Conservation (phyloP, 2,888 invertebrate species). For the Adelognathus sp. region DNA sequence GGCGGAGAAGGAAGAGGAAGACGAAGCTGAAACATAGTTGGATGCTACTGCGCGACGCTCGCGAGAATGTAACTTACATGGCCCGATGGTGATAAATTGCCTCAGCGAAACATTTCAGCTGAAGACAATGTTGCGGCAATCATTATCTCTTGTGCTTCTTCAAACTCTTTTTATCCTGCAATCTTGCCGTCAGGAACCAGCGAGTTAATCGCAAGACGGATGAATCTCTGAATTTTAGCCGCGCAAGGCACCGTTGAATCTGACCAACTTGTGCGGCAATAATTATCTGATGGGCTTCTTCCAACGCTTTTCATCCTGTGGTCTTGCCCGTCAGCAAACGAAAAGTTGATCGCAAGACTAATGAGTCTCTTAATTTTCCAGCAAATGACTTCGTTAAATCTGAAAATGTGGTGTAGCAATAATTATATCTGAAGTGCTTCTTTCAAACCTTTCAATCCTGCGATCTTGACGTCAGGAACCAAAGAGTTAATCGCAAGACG, state of each 20-base stretch:
- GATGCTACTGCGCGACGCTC: neutral
- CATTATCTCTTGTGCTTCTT: too few species aligned
- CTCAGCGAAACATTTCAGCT: too few species aligned
- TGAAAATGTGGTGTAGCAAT: neutral
- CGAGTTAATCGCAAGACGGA: neutral
- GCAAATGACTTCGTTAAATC: neutral
- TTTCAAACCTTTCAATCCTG: neutral
- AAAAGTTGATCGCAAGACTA: too few species aligned
- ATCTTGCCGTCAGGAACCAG: neutral
- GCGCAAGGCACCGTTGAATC: neutral
- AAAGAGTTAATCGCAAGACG: neutral
- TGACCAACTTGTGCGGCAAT: neutral
- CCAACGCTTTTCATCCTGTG: neutral
- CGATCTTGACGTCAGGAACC: neutral
- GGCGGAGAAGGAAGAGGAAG: neutral
- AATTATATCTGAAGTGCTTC: neutral
- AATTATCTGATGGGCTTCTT: neutral
- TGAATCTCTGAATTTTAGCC: neutral
- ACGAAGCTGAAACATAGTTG: conserved; percentile 3
- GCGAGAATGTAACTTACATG: neutral
- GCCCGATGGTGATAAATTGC: too few species aligned
- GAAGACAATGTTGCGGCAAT: too few species aligned
- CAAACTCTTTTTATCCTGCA: neutral
- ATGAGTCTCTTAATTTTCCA: neutral
- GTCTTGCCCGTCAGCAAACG: too few species aligned